Conservation (phyloP, 2,113 vertebrate genomes). For the Nestor notabilis region DNA sequence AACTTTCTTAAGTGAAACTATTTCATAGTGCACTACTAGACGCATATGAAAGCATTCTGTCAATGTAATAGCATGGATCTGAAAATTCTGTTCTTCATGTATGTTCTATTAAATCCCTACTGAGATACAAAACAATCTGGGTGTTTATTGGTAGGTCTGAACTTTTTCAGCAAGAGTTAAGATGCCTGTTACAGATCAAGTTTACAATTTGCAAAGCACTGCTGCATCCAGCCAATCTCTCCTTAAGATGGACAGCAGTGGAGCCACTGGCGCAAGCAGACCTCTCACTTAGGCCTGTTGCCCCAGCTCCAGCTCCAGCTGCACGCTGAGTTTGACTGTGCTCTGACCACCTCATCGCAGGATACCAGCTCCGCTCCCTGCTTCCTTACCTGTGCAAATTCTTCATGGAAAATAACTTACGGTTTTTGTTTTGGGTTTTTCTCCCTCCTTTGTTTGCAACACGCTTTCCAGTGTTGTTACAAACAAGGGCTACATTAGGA, state of each 20-base stretch:
- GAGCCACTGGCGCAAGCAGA: not conserved
- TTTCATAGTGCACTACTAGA: not conserved
- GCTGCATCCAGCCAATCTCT: not conserved
- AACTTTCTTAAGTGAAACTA: not conserved
- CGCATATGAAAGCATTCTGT: not conserved
- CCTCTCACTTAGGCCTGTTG: not conserved
- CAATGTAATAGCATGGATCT: not conserved
- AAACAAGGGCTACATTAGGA: no score
- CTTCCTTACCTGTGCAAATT: not conserved
- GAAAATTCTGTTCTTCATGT: not conserved
- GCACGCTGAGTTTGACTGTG: not conserved
- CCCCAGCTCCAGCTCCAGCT: not conserved
- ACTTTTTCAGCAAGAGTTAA: not conserved
- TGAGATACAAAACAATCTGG: fast-evolving
- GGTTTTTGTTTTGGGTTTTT: not conserved
- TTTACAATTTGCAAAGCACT: not conserved
- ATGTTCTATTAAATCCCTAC: not conserved
- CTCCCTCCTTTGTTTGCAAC: no score
- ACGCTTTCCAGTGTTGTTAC: not conserved
- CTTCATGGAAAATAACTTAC: fast-evolving
- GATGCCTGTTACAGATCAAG: fast-evolving
- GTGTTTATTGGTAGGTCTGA: no score
- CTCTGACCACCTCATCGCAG: fast-evolving
- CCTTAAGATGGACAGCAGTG: not conserved
- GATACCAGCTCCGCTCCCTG: no score